Evolutionary conservation across 2,797 vertebrate genomes (phyloP), one percentile per base, ranked within the genome.

Genomic region (Sparus aurata): DNA sequence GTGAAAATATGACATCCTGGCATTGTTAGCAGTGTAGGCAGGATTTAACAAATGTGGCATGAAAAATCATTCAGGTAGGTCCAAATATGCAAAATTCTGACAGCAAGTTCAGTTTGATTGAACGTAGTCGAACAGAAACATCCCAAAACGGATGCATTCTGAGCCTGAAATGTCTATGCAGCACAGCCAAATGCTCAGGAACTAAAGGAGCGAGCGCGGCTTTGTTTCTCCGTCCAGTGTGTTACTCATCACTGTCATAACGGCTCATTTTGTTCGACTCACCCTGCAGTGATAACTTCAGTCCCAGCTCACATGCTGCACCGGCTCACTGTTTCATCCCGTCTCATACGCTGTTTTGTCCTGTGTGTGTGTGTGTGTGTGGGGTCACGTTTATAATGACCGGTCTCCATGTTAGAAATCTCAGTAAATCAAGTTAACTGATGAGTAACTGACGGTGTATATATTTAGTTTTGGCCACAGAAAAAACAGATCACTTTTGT

Each of bases 151-250:
- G 13, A 69, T 43, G 17, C 43, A 18, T 16, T 34, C 55, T 52
- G 16, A 49, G 27, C 73, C 61, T 83, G 57, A 66, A 77, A 27
- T 50, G 12, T 76, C 46, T 78, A 54, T 68, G 57, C 30, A 57
- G 77, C 73, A 54, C 47, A 49, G 38, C 30, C 64, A 85, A 80
- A 84, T 79, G 53, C 63, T 58, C 66, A 84, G 73, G 64, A 67
- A 27, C 62, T 45, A 52, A 77, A 81, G 65, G 46, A 72, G 58
- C 3, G 55, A 79, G 77, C 64, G 74, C 59, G 53, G 78, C 62
- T 73, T 59, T 71, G 60, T 25, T 50, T 49, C 59, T 63, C 49
- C 75, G 71, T 85, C 45, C 53, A 12, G 23, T 20, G 15, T 59
- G 58, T 83, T 43, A 64, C 59, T 77, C 62, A 71, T 80, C 73